Percentiles rank a stretch among this genome's conserved stretches.
Conservation (phyloP, 2,797 vertebrate genomes). For the Corythornis leucogaster region DNA sequence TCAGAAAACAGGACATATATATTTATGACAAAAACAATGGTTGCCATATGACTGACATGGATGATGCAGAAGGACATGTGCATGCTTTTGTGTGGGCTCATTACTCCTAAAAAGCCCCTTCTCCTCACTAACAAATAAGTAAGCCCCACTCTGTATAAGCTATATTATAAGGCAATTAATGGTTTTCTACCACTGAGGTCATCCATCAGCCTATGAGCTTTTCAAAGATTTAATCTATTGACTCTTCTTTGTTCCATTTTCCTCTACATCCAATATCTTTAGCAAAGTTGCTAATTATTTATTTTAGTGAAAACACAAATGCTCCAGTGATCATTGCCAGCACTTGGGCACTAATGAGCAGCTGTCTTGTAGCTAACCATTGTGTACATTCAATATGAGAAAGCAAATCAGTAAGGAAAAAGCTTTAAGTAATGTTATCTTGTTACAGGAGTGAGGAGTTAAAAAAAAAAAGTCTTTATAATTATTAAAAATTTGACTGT, state of each 20-base stretch:
- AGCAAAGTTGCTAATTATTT: conserved; percentile 33
- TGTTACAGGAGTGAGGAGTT: background rate
- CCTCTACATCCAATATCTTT: background rate
- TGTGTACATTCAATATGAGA: background rate
- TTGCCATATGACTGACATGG: background rate
- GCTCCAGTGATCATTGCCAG: conserved; percentile 18
- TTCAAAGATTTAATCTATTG: conserved; percentile 21
- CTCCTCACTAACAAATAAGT: background rate
- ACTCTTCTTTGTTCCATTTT: conserved; percentile 27
- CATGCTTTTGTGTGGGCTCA: background rate
- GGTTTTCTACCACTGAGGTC: background rate
- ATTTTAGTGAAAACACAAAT: conserved; percentile 53
- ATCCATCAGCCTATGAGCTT: background rate
- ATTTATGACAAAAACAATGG: background rate
- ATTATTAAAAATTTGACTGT: conserved; percentile 11
- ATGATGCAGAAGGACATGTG: background rate
- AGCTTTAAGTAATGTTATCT: background rate
- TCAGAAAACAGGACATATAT: background rate
- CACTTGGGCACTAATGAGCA: conserved; percentile 38
- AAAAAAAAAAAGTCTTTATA: background rate
- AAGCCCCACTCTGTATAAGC: background rate
- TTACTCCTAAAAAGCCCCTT: background rate
- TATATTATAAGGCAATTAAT: background rate
- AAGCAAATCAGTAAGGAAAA: background rate
- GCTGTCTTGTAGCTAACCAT: background rate